phyloP scores from a whole-genome alignment of 2,113 vertebrate species.

The Numenius arquata region DNA sequence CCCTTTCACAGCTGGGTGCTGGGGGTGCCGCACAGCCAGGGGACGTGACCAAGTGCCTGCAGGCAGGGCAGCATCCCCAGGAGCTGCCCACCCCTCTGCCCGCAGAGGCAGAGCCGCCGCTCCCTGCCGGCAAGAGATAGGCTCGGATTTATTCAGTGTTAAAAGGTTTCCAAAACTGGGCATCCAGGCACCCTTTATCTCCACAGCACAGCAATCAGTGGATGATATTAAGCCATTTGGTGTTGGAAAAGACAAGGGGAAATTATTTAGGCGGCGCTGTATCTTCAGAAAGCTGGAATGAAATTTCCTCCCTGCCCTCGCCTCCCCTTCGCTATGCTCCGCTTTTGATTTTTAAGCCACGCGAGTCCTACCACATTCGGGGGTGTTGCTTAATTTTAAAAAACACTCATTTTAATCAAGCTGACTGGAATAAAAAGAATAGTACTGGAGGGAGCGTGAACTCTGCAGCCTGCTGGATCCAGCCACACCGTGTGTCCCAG shows the following conservation, averaged over 20 bases:
- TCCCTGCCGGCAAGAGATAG: neutral
- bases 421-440: neutral
- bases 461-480: neutral
- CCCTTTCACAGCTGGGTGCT: neutral
- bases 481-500: neutral
- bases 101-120: neutral
- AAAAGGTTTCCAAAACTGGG: neutral
- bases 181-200: neutral
- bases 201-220: neutral
- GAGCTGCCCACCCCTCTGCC: neutral
- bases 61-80: neutral
- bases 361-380: neutral
- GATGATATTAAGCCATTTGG: neutral
- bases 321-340: neutral
- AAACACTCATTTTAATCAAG: constrained; percentile 37
- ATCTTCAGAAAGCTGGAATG: constrained; percentile 8
- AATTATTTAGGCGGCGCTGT: neutral
- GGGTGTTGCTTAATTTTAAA: constrained; percentile 39
- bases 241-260: neutral
- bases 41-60: neutral
- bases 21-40: neutral
- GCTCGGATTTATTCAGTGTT: neutral
- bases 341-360: neutral
- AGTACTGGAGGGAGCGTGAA: neutral
- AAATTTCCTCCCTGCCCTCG: neutral